These are phyloP conservation scores for Lampris megalopsis DNA, from an alignment of 2,113 vertebrate species.

Conservation along the genomic window DNA sequence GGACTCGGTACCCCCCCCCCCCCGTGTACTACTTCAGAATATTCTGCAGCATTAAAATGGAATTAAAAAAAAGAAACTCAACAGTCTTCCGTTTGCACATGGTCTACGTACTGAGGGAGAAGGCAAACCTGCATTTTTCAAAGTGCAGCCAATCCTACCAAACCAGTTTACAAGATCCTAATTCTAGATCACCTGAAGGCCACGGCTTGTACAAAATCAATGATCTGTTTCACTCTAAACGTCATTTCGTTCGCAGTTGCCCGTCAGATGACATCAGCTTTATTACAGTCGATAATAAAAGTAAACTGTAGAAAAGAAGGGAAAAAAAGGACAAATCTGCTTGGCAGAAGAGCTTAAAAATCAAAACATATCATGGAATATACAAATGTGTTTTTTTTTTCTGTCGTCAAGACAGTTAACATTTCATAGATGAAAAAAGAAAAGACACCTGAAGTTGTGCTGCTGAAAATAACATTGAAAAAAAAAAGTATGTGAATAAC, in stretches of 20 bases:
- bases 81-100: constrained; percentile 37
- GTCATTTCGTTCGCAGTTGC: constrained; percentile 29
- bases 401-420: constrained; percentile 39
- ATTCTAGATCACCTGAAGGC: constrained; percentile 57
- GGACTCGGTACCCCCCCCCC: constrained; percentile 22
- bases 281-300: constrained; percentile 50
- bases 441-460: constrained; percentile 50
- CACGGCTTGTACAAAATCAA: constrained; percentile 49
- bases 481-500: constrained; percentile 42
- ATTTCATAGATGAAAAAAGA: constrained; percentile 44
- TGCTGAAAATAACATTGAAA: constrained; percentile 50
- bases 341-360: constrained; percentile 46
- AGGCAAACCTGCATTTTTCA: constrained; percentile 54
- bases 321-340: constrained; percentile 25
- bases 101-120: constrained; percentile 35
- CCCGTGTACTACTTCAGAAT: constrained; percentile 31
- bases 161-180: constrained; percentile 62
- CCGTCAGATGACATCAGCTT: constrained; percentile 37
- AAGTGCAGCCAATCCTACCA: constrained; percentile 62
- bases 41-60: constrained; percentile 56
- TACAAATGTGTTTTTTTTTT: constrained; percentile 33
- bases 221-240: constrained; percentile 52
- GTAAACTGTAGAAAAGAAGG: constrained; percentile 43
- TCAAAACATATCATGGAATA: constrained; percentile 41
- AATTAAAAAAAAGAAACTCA: constrained; percentile 49